Evolutionary conservation across 2,113 vertebrate genomes (phyloP).

Genomic region (Nothoprocta pentlandii): DNA sequence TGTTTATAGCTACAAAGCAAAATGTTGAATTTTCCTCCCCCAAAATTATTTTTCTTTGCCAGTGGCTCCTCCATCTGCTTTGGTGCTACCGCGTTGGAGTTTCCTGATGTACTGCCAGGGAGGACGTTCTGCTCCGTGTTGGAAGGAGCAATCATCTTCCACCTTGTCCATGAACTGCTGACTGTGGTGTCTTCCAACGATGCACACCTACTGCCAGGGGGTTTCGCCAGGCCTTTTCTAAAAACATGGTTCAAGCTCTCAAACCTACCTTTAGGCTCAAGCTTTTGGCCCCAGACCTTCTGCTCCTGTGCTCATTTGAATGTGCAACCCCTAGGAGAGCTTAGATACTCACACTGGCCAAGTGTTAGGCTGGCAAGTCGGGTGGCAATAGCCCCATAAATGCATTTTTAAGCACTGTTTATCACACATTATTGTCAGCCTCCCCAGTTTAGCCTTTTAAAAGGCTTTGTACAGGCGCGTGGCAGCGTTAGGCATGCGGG

Average conservation of each 20-base stretch:
- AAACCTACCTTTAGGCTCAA: not conserved
- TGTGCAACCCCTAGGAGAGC: not conserved
- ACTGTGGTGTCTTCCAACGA: not conserved
- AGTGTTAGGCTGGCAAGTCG: not conserved
- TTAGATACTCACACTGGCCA: not conserved
- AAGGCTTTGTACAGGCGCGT: not conserved
- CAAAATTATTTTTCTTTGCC: not conserved
- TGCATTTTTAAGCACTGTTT: not conserved
- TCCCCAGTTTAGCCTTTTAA: not conserved
- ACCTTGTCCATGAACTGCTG: not conserved
- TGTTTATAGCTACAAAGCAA: not conserved
- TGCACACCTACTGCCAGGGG: not conserved
- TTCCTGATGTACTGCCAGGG: not conserved
- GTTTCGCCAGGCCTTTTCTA: not conserved
- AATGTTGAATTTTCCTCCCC: not conserved
- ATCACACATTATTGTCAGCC: not conserved
- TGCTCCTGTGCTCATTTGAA: not conserved
- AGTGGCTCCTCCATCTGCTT: not conserved
- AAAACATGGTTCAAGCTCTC: not conserved
- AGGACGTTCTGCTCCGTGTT: not conserved
- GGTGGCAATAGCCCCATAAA: not conserved
- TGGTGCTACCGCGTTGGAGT: not conserved
- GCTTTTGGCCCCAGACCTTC: not conserved
- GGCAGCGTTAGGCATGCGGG: constrained; percentile 30
- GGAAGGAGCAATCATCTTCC: not conserved